Percentiles rank a stretch among this genome's conserved stretches.
Evolutionary conservation across 1,140 invertebrate genomes (phyloP).

Genomic region (Magallana gigas): DNA sequence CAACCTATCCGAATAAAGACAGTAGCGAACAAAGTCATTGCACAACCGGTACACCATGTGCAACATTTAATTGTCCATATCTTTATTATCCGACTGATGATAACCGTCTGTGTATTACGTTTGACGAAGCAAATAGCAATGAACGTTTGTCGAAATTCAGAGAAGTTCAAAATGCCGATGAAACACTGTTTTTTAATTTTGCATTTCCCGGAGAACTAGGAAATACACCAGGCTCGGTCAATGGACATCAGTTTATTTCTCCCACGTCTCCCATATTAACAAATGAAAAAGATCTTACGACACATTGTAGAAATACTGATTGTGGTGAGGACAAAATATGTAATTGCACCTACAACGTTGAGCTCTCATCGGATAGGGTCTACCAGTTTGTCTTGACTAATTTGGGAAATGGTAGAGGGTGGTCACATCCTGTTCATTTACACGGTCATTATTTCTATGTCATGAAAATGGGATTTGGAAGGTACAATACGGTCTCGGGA

Average conservation of each 20-base stretch:
- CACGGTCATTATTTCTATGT: slow-evolving; percentile 65
- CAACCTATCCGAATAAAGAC: slow-evolving; percentile 36
- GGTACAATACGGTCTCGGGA: slow-evolving; percentile 44
- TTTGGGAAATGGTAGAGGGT: slow-evolving; percentile 60
- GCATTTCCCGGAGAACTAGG: slow-evolving; percentile 64
- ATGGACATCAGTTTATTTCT: slow-evolving; percentile 60
- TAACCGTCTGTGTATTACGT: slow-evolving; percentile 49
- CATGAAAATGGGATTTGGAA: slow-evolving; percentile 73
- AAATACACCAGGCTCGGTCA: slow-evolving; percentile 62
- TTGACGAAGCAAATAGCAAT: slow-evolving; percentile 46
- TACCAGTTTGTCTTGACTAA: slow-evolving; percentile 55
- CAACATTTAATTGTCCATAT: slow-evolving; percentile 60
- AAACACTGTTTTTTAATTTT: slow-evolving; percentile 67
- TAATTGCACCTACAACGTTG: slow-evolving; percentile 55
- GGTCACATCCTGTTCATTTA: slow-evolving; percentile 62
- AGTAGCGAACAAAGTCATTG: slow-evolving; percentile 17
- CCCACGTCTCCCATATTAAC: slow-evolving; percentile 55
- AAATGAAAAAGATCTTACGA: slow-evolving; percentile 46
- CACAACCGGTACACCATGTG: slow-evolving; percentile 39
- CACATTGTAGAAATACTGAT: slow-evolving; percentile 37
- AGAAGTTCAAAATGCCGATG: slow-evolving; percentile 3
- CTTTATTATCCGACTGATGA: slow-evolving; percentile 37
- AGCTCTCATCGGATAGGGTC: slow-evolving; percentile 41
- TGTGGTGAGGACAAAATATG: slow-evolving; percentile 50
- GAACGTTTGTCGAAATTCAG: slow-evolving; percentile 18